Conservation (phyloP, 2,113 vertebrate genomes). For the Nyctereutes procyonoides region DNA sequence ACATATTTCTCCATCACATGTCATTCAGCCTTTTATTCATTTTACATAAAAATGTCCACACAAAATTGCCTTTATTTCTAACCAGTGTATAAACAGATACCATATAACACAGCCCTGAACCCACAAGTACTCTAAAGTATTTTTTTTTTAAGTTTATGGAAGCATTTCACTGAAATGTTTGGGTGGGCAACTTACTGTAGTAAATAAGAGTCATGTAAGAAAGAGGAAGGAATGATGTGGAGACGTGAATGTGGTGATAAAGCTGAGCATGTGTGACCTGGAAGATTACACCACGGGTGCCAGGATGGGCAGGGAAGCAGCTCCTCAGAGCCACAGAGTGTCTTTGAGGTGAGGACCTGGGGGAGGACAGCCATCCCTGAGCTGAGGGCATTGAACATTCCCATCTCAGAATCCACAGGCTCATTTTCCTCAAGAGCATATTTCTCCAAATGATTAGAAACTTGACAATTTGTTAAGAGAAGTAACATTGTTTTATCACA, state of each 20-base stretch:
- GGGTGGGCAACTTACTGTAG: neutral
- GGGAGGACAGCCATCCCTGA: rapidly evolving
- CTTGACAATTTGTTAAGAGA: neutral
- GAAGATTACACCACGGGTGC: rapidly evolving
- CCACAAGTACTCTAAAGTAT: neutral
- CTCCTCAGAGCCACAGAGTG: too few relatives aligned
- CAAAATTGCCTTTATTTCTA: neutral
- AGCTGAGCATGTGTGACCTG: rapidly evolving
- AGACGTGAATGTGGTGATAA: neutral
- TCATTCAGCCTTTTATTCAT: neutral
- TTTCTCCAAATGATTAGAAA: neutral
- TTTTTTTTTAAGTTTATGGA: neutral
- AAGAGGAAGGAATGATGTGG: rapidly evolving
- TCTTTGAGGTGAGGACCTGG: neutral
- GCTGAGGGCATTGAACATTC: rapidly evolving
- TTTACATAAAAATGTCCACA: neutral
- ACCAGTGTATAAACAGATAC: neutral
- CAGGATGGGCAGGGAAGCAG: neutral
- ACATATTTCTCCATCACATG: neutral
- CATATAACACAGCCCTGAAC: neutral
- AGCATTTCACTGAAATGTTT: neutral
- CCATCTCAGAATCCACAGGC: neutral
- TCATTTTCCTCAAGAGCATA: neutral
- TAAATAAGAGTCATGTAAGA: neutral
- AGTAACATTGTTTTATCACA: neutral